Base-by-base conservation (phyloP, 2,113 vertebrate genomes). In the Polypterus bichir region DNA sequence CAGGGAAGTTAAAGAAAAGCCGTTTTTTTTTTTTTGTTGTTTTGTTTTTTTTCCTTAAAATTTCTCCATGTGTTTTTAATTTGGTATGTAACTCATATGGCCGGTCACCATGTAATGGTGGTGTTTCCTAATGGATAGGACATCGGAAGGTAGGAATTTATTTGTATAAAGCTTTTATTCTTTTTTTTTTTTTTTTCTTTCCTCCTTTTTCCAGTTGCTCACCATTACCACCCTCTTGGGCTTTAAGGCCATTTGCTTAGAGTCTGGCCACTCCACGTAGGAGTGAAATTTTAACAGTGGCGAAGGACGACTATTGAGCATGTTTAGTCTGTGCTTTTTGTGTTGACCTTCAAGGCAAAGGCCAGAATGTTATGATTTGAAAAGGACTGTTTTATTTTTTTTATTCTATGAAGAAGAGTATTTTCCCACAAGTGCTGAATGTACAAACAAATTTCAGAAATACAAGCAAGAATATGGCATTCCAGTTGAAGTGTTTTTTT, bases 361-460 rank as follows among this genome's bases (percentile, higher is more conserved):
- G 9, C 5, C 10, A 55, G 54, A 27, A 10, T 55, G 54, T 9
- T 5, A 81, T 64, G 65, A 70, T 27, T 27, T 27, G 27, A 62
- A 70, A 51, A 59, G 57, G 64, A 62, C 47, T 55, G 59, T 74
- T 74, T 74, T 74, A 72, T 70, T 74, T 27, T 27, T 27, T 27
- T 55, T 6, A 11, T 55, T 55, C 9, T 55, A 5, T 9, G 54
- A 55, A 61, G 48, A 66, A 70, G 71, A 73, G 79, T 79, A 54
- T 71, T 48, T 73, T 74, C 27, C 69, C 78, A 66, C 69, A 77
- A 80, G 79, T 84, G 72, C 76, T 78, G 76, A 81, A 79, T 86
- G 83, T 85, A 84, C 67, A 64, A 65, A 80, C 71, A 81, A 73
- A 27, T 27, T 27, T 27, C 27, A 27, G 27, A 27, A 27, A 27